A percentile compares a stretch with the other conserved stretches of the same genome.
phyloP scores from a whole-genome alignment of 1,140 invertebrate species.

The Drosophila lini region DNA sequence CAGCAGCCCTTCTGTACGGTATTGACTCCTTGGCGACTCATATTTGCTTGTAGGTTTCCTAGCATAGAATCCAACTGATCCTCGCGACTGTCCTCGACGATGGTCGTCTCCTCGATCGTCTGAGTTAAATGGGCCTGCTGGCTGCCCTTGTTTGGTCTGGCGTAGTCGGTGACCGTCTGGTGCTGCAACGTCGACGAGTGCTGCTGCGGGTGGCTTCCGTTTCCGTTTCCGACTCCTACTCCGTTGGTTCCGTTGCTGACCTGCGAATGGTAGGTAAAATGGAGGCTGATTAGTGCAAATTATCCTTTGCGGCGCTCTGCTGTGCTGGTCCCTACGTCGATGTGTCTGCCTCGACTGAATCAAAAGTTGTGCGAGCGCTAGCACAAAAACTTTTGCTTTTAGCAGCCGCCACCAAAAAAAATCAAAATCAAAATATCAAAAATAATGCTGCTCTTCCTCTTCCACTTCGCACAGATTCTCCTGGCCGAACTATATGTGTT shows the following conservation, averaged over 20 bases:
- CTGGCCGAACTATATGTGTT: conserved; percentile 41
- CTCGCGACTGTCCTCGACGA: conserved; percentile 77
- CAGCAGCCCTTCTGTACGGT: conserved; percentile 99
- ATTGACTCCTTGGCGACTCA: conserved; percentile 98
- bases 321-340: conserved; percentile 63
- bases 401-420: conserved; percentile 43
- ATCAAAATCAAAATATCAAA: conserved; percentile 44
- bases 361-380: conserved; percentile 81
- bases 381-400: conserved; percentile 80
- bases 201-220: conserved; percentile 43
- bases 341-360: conserved; percentile 82
- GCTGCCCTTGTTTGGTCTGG: conserved; percentile 88
- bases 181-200: conserved; percentile 83
- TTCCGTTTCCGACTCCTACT: conserved; percentile 29
- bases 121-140: conserved; percentile 84
- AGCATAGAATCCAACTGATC: conserved; percentile 96
- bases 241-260: conserved; percentile 85
- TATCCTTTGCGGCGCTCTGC: conserved; percentile 1
- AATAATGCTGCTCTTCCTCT: conserved; percentile 58
- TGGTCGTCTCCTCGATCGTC: conserved; percentile 84
- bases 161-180: conserved; percentile 89
- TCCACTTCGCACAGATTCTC: conserved; percentile 61
- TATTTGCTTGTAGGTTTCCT: conserved; percentile 90
- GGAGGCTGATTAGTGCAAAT: neutral
- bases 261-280: conserved; percentile 70